These are phyloP conservation scores for Gibbula magus DNA, from an alignment of 2,888 invertebrate genomes.

Conservation along the genomic window DNA sequence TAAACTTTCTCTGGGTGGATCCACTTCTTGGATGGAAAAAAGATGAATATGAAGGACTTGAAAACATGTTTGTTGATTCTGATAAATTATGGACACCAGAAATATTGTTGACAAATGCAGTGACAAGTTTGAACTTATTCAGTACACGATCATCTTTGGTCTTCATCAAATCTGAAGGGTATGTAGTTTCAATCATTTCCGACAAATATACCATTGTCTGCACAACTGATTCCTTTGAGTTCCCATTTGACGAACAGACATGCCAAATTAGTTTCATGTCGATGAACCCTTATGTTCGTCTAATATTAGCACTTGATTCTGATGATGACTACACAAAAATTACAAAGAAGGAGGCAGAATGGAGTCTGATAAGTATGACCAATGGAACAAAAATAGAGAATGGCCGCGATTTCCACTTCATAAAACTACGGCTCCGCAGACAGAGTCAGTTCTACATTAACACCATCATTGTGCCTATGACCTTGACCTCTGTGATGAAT, in stretches of 20 bases:
- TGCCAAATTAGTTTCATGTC: not conserved
- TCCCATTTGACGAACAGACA: conserved; percentile 9
- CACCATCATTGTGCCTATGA: conserved; percentile 30
- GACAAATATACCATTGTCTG: not conserved
- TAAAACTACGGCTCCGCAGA: not conserved
- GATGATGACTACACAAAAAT: too few relatives aligned
- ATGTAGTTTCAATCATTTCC: not conserved
- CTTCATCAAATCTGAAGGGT: not conserved
- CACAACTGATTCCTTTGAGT: not conserved
- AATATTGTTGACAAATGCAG: not conserved
- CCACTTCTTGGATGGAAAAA: not conserved
- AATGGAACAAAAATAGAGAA: not conserved
- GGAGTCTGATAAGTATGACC: not conserved
- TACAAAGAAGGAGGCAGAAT: not conserved
- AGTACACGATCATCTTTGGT: not conserved
- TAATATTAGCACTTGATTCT: too few relatives aligned
- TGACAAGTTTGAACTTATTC: not conserved
- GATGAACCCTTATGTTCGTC: not conserved
- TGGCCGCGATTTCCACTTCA: not conserved
- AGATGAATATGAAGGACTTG: not conserved
- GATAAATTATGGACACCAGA: not conserved
- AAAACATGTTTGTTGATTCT: not conserved
- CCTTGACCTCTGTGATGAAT: conserved; percentile 30
- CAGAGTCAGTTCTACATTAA: conserved; percentile 23
- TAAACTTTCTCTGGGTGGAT: not conserved